Conservation (phyloP, 2,113 vertebrate genomes). For the Hippocampus comes region DNA sequence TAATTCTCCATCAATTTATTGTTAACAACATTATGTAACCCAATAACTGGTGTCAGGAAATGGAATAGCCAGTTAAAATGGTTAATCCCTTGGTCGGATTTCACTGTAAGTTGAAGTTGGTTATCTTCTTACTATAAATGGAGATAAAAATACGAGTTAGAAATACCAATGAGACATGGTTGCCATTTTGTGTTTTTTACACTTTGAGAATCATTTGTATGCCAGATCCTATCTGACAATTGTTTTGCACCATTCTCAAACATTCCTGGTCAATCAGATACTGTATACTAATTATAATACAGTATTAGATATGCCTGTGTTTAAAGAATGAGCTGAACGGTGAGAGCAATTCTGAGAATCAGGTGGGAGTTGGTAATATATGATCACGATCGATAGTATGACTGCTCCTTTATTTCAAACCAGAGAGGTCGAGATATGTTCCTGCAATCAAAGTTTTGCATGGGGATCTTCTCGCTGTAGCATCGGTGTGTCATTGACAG, state of each 20-base stretch:
- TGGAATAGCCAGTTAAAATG: too few species aligned
- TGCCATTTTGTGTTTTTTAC: background rate
- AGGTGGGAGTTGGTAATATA: background rate
- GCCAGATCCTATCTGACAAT: background rate
- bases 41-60: too few species aligned
- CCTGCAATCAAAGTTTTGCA: background rate
- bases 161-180: background rate
- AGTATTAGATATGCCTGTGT: background rate
- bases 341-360: background rate
- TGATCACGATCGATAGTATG: conserved; percentile 19
- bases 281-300: background rate
- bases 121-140: too few species aligned
- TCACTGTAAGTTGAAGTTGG: too few species aligned
- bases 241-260: background rate
- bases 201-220: background rate
- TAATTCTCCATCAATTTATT: background rate
- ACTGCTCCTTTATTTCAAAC: background rate
- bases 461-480: background rate
- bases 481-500: background rate
- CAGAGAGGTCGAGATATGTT: background rate
- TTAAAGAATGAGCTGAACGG: background rate
- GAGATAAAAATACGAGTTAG: too few species aligned
- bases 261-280: background rate
- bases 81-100: too few species aligned
- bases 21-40: too few species aligned